These are phyloP conservation scores for Zaprionus taronus DNA, from an alignment of 1,140 invertebrate species.

Conservation along the genomic window DNA sequence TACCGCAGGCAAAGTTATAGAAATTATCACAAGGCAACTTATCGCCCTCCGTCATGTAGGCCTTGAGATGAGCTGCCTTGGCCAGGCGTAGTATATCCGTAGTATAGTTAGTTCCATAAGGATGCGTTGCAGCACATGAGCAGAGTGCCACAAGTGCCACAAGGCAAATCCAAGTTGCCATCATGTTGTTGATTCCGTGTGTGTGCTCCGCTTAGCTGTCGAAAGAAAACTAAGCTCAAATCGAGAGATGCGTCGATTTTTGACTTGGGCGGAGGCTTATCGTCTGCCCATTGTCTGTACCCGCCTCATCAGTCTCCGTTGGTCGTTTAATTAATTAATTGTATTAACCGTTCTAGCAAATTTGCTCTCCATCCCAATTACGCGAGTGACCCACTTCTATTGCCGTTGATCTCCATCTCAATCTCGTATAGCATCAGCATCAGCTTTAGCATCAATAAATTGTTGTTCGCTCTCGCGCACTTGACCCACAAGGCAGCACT, in stretches of 20 bases:
- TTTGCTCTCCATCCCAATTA: slow-evolving; percentile 61
- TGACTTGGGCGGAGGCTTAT: slow-evolving; percentile 69
- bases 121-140: slow-evolving; percentile 19
- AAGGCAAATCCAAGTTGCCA: slow-evolving; percentile 25
- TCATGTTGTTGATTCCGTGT: slow-evolving; percentile 10
- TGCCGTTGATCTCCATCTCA: slow-evolving; percentile 30
- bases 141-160: slow-evolving; percentile 21
- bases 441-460: slow-evolving; percentile 8
- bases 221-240: slow-evolving; percentile 67
- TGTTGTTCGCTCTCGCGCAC: slow-evolving; percentile 34
- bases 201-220: slow-evolving; percentile 54
- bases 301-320: neutral
- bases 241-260: slow-evolving; percentile 75
- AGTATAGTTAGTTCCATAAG: slow-evolving; percentile 68
- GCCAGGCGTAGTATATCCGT: slow-evolving; percentile 72
- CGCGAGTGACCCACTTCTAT: slow-evolving; percentile 71
- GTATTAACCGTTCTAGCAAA: slow-evolving; percentile 71
- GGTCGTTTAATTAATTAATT: slow-evolving; percentile 79
- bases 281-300: slow-evolving; percentile 34
- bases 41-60: slow-evolving; percentile 90
- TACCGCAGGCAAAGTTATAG: slow-evolving; percentile 87
- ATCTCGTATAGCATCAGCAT: slow-evolving; percentile 7
- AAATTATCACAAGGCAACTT: slow-evolving; percentile 94
- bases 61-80: slow-evolving; percentile 87
- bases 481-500: slow-evolving; percentile 69